phyloP scores from a whole-genome alignment of 2,888 invertebrate genomes.

The Trissolcus japonicus region DNA sequence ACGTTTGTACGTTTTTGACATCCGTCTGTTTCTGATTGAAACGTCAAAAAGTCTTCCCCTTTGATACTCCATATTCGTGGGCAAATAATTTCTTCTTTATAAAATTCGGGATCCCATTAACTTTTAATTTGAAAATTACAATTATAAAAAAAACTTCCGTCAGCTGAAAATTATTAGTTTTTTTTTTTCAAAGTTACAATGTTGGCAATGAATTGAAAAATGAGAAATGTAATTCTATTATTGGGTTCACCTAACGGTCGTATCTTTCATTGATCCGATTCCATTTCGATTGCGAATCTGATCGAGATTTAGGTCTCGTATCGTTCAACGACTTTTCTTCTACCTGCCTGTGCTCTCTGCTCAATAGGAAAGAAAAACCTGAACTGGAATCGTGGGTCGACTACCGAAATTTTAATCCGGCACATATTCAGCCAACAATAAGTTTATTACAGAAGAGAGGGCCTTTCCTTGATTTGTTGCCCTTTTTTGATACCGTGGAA shows the following conservation, averaged over 20 bases:
- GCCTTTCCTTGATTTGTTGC: slow-evolving; percentile 52
- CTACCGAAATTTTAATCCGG: slow-evolving; percentile 55
- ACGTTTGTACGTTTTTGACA: slow-evolving; percentile 1
- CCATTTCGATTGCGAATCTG: slow-evolving; percentile 52
- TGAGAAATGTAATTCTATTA: not conserved
- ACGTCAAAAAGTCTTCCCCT: no score
- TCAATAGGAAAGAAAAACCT: slow-evolving; percentile 48
- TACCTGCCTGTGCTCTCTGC: slow-evolving; percentile 37
- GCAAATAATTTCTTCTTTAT: no score
- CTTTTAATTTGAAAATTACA: no score
- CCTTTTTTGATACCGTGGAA: slow-evolving; percentile 40
- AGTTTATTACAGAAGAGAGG: slow-evolving; percentile 47
- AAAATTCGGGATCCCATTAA: no score
- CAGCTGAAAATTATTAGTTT: no score
- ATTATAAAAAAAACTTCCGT: no score
- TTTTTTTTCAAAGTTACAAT: no score
- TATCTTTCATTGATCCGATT: slow-evolving; percentile 24
- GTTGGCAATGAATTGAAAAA: not conserved
- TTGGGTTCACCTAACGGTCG: slow-evolving; percentile 25
- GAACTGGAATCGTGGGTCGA: slow-evolving; percentile 46
- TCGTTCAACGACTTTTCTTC: slow-evolving; percentile 57
- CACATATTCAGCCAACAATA: slow-evolving; percentile 56
- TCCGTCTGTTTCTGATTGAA: not conserved
- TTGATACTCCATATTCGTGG: no score
- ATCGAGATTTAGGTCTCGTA: slow-evolving; percentile 37